Conservation (phyloP, 2,797 vertebrate genomes). For the Rhodeus uyekii region DNA sequence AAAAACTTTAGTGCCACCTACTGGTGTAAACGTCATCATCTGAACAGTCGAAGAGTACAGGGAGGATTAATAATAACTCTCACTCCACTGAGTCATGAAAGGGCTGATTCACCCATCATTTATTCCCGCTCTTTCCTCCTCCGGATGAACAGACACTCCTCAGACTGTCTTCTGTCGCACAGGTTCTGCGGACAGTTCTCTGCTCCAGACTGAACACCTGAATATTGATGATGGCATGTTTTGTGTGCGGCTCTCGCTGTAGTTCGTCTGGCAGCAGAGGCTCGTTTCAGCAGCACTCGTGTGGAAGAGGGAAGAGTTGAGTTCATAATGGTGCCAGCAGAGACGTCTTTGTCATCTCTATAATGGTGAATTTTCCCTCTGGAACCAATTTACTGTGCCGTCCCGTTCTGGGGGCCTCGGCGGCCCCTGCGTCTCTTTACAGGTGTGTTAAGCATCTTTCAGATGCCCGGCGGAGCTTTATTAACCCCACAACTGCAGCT, state of each 20-base stretch:
- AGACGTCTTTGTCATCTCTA: slow-evolving; percentile 41
- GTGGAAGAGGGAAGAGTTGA: slow-evolving; percentile 21
- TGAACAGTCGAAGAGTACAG: too few relatives aligned
- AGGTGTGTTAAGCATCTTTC: slow-evolving; percentile 15
- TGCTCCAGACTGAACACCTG: too few relatives aligned
- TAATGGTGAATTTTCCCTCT: slow-evolving; percentile 39
- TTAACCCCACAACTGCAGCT: neutral
- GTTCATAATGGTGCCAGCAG: slow-evolving; percentile 41
- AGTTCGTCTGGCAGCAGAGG: neutral
- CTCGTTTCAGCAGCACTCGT: neutral
- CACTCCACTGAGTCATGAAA: too few relatives aligned
- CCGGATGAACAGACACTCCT: too few relatives aligned
- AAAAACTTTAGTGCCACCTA: too few relatives aligned
- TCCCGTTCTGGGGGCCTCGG: slow-evolving; percentile 10
- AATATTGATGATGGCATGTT: neutral
- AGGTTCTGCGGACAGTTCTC: too few relatives aligned
- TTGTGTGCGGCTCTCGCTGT: neutral
- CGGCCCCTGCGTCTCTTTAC: neutral
- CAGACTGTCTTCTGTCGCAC: too few relatives aligned
- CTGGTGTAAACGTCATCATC: too few relatives aligned
- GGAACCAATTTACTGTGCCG: slow-evolving; percentile 53
- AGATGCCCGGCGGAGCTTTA: slow-evolving; percentile 1
- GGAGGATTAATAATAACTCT: too few relatives aligned
- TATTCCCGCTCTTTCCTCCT: too few relatives aligned
- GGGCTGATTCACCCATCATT: too few relatives aligned